Evolutionary conservation across 2,797 vertebrate genomes (phyloP).

Genomic region (Tiaroga cobitis): DNA sequence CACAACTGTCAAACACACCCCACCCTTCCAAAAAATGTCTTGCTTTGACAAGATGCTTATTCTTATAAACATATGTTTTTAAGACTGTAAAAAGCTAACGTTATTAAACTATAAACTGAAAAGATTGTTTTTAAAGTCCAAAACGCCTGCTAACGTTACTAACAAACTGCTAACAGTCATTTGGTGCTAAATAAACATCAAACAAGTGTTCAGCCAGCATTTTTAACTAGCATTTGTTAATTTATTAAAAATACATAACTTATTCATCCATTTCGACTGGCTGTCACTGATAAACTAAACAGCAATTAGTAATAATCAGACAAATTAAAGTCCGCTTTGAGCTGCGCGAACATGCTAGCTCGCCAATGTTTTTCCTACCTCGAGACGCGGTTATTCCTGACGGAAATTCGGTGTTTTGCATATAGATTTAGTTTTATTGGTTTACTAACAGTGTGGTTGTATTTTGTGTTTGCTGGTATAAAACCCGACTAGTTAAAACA

Average conservation of each 20-base stretch:
- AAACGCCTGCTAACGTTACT: not conserved
- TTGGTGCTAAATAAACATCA: not conserved
- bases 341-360: conserved; percentile 4
- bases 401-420: conserved; percentile 7
- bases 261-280: not conserved
- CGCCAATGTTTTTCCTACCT: conserved; percentile 15
- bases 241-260: not conserved
- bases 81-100: no score
- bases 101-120: not conserved
- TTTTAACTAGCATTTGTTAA: not conserved
- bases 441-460: not conserved
- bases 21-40: not conserved
- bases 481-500: conserved; percentile 26
- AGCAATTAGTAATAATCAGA: not conserved
- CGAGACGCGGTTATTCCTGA: not conserved
- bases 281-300: not conserved
- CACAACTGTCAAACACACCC: not conserved
- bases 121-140: not conserved
- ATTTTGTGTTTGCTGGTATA: not conserved
- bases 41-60: not conserved
- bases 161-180: not conserved
- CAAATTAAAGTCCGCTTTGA: not conserved
- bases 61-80: not conserved
- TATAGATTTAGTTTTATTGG: not conserved
- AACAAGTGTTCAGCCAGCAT: not conserved